Conservation (phyloP, 2,888 invertebrate species). For the Phaedon cochleariae region DNA sequence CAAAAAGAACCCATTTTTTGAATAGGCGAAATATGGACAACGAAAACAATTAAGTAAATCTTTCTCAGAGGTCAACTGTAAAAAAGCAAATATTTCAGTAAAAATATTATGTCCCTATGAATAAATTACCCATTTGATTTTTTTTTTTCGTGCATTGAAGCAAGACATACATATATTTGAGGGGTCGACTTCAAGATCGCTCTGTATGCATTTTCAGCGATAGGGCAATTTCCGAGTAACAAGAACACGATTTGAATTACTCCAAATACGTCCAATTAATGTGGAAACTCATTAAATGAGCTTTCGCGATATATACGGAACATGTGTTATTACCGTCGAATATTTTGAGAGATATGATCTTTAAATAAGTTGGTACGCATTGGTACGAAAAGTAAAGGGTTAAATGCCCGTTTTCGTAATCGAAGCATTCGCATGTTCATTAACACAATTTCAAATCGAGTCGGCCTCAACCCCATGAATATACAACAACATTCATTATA, state of each 20-base stretch:
- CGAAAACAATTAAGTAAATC: too few relatives aligned
- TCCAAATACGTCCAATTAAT: constrained; percentile 42
- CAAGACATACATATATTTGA: too few relatives aligned
- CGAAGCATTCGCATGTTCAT: constrained; percentile 57
- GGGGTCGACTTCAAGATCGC: too few relatives aligned
- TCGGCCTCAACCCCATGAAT: constrained; percentile 29
- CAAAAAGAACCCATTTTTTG: too few relatives aligned
- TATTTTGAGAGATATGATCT: constrained; percentile 58
- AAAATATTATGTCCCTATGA: too few relatives aligned
- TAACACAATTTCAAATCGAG: constrained; percentile 48
- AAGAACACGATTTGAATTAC: constrained; percentile 34
- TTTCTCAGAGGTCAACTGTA: too few relatives aligned
- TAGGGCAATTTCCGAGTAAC: constrained; percentile 7
- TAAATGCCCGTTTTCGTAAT: constrained; percentile 52
- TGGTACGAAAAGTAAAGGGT: constrained; percentile 58
- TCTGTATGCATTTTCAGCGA: too few relatives aligned
- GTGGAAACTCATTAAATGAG: constrained; percentile 45
- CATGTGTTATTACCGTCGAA: constrained; percentile 55
- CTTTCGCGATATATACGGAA: constrained; percentile 45
- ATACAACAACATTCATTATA: constrained; percentile 33
- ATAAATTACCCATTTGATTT: too few relatives aligned
- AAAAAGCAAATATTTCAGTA: too few relatives aligned
- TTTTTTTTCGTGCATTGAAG: too few relatives aligned
- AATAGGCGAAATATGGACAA: too few relatives aligned
- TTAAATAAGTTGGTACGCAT: constrained; percentile 57